Evolutionary conservation across 2,113 vertebrate species (phyloP).

Genomic region (Triplophysa rosa): DNA sequence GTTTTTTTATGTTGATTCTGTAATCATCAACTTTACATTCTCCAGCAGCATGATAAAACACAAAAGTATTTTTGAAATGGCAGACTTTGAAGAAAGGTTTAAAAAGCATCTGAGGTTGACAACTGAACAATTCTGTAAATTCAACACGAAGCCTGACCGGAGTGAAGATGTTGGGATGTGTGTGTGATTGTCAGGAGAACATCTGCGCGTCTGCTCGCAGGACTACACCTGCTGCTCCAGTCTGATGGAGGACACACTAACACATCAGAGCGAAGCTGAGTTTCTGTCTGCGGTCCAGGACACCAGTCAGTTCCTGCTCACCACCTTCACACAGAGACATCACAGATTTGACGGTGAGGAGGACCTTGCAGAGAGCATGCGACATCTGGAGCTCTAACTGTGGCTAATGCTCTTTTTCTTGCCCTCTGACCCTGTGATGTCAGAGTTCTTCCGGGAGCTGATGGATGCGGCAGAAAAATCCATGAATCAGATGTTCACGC

Average conservation of each 20-base stretch:
- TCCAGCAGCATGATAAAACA: no score
- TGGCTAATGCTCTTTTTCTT: not conserved
- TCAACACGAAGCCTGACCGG: no score
- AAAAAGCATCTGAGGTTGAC: no score
- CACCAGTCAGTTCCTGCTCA: slow-evolving; percentile 80
- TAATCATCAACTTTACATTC: no score
- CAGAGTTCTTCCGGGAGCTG: slow-evolving; percentile 86
- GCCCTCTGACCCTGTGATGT: slow-evolving; percentile 40
- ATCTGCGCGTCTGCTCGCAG: slow-evolving; percentile 85
- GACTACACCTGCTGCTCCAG: slow-evolving; percentile 91
- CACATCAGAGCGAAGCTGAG: slow-evolving; percentile 77
- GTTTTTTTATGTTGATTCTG: no score
- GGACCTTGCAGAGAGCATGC: not conserved
- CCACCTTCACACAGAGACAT: slow-evolving; percentile 80
- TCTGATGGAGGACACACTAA: slow-evolving; percentile 82
- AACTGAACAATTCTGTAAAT: no score
- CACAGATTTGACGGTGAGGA: slow-evolving; percentile 83
- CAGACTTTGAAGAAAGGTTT: no score
- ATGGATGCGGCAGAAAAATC: slow-evolving; percentile 83
- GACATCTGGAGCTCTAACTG: no score
- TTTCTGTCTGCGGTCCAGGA: slow-evolving; percentile 79
- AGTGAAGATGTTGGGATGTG: not conserved
- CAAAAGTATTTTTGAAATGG: no score
- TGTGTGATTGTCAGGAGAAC: slow-evolving; percentile 76
- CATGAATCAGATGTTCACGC: slow-evolving; percentile 85